Evolutionary conservation across 2,797 vertebrate species (phyloP).

Genomic region (Onychomys torridus): DNA sequence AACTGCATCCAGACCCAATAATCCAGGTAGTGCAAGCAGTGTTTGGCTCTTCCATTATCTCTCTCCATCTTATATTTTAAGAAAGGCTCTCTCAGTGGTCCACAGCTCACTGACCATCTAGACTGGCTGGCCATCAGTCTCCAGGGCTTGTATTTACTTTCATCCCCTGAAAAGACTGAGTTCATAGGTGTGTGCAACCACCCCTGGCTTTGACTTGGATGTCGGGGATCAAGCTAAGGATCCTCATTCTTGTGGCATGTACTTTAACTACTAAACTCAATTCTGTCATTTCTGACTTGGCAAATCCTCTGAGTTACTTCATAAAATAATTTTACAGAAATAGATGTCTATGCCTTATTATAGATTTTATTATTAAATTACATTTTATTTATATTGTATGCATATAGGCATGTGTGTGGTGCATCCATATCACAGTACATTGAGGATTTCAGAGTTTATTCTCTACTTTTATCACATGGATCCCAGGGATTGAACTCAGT

Average conservation of each 20-base stretch:
- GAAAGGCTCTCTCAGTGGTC: not conserved
- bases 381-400: not conserved
- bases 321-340: conserved; percentile 1
- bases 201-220: not conserved
- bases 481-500: not conserved
- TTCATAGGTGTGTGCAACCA: not conserved
- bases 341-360: not conserved
- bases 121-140: not conserved
- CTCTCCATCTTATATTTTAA: not conserved
- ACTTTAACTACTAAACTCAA: not conserved
- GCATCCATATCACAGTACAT: not conserved
- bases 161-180: not conserved
- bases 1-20: conserved; percentile 15
- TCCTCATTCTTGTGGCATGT: not conserved
- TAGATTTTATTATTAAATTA: not conserved
- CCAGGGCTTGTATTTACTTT: too few species aligned
- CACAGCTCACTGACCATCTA: not conserved
- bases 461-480: not conserved
- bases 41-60: not conserved
- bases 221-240: not conserved
- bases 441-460: not conserved
- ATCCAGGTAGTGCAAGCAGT: not conserved
- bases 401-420: not conserved
- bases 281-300: not conserved
- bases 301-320: not conserved